Evolutionary conservation across 2,888 invertebrate genomes (phyloP), one percentile per base, ranked within the genome.

Genomic region (Argyra leucocephala): DNA sequence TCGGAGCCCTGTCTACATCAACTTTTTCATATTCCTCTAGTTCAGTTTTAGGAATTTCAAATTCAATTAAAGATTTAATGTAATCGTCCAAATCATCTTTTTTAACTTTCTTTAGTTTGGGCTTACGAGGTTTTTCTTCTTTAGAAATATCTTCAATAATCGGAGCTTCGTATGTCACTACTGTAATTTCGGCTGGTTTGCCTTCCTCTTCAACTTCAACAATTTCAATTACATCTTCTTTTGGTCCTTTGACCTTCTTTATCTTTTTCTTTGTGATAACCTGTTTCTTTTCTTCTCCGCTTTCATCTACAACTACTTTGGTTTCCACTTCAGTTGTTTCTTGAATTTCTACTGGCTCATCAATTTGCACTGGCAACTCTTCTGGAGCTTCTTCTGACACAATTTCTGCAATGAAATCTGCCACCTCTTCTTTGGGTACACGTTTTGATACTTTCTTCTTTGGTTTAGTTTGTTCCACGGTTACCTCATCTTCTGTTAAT

Each of bases 151-250:
- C 63, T 48, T 67, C 68, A 7, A 61, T 22, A 4, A 76, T 74
- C 66, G 57, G 74, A 72, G 71, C 71, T 73, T 82, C 81, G 1
- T 76, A 75, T 64, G 78, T 78, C 57, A 78, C 76, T 36, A 83
- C 76, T 5, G 79, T 74, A 1, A 81, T 73, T 62, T 81, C 75
- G 0, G 81, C 78, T 0, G 75, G 74, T 58, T 79, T 74, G 15
- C 76, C 77, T 66, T 81, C 79, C 66, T 79, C 78, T 66, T 76
- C 75, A 2, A 79, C 76, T 26, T 80, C 80, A 1, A 76, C 68
- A 22, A 81, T 78, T 73, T 80, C 76, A 15, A 78, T 77, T 0
- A 77, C 67, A 70, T 80, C 80, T 71, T 81, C 78, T 67, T 81
- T 80, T 68, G 74, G 75, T 10, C 79, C 77, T 67, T 76, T 74